Evolutionary conservation across 2,113 vertebrate species (phyloP), one percentile per base, ranked within the genome.

Genomic region (Todiramphus saurophagus): DNA sequence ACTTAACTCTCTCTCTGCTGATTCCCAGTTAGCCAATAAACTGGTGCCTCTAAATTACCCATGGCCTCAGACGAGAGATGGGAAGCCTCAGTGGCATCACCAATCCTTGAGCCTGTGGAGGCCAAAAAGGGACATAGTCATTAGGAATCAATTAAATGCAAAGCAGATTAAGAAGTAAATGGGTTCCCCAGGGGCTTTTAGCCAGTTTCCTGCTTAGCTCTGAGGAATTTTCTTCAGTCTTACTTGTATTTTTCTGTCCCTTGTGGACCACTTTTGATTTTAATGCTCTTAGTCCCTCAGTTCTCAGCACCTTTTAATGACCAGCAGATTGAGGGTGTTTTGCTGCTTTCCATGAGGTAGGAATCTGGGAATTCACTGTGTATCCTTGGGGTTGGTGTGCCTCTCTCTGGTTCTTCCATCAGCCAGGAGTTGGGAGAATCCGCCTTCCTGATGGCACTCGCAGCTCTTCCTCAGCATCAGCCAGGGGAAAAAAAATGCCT

Each of bases 61-160:
- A 28, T 12, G 24, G 70, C 30, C 43, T 76, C 48, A 64, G 37
- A 70, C 48, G 55, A 90, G 55, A 87, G 50, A 55, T 46, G 59
- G 74, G 46, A 92, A 94, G 27, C 63, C 56, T 93, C 56, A 66
- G 56, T 85, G 69, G 27, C 67, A 75, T 55, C 51, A 83, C 64
- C 30, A 73, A 68, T 81, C 27, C 28, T 44, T 85, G 72, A 96
- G 58, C 43, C 72, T 83, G 37, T 46, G 89, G 63, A 56, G 80
- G 78, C 91, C 75, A 95, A 82, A 86, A 16, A 81, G 51, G 90
- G 88, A 70, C 51, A 76, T 4, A 87, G 53, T 96, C 46, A 84
- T 95, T 97, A 93, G 81, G 75, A 97, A 96, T 92, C 86, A 93
- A 91, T 95, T 96, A 96, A 90, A 81, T 85, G 46, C 67, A 89